Percentiles rank a stretch among this genome's conserved stretches.
Conservation (phyloP, 2,888 invertebrate genomes). For the Aethes cnicana region DNA sequence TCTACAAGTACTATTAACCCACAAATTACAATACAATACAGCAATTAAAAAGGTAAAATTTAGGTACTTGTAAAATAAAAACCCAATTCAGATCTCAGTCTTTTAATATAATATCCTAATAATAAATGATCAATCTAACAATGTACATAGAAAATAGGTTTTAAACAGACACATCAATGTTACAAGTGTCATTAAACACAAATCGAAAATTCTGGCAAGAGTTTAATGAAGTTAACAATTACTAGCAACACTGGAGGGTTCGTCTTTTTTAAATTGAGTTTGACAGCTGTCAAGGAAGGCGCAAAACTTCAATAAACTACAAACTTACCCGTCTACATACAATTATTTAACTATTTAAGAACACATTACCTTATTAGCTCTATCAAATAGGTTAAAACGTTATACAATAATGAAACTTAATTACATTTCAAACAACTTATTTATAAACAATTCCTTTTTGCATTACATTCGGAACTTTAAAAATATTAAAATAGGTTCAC, state of each 20-base stretch:
- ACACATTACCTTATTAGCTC: no score
- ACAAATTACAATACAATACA: neutral
- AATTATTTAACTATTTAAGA: no score
- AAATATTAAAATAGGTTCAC: slow-evolving; percentile 19
- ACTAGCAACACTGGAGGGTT: neutral
- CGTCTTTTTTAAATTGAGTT: neutral
- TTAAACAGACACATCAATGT: slow-evolving; percentile 39
- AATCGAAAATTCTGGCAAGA: no score
- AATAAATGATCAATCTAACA: slow-evolving; percentile 67
- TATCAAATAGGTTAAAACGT: neutral
- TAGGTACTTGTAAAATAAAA: slow-evolving; percentile 31
- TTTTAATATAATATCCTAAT: slow-evolving; percentile 75
- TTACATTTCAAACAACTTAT: slow-evolving; percentile 24
- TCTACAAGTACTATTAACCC: neutral
- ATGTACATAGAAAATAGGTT: slow-evolving; percentile 53
- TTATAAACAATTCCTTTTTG: slow-evolving; percentile 38
- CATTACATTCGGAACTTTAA: slow-evolving; percentile 31
- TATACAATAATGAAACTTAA: slow-evolving; percentile 12
- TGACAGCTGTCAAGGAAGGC: no score
- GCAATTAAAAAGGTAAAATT: neutral
- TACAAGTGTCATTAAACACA: slow-evolving; percentile 33
- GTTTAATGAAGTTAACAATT: neutral
- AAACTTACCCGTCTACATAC: neutral
- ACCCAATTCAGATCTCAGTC: slow-evolving; percentile 66
- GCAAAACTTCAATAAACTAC: neutral